A percentile compares a stretch with the other conserved stretches of the same genome.
Conservation (phyloP, 2,888 invertebrate genomes). For the Zele albiditarsus region DNA sequence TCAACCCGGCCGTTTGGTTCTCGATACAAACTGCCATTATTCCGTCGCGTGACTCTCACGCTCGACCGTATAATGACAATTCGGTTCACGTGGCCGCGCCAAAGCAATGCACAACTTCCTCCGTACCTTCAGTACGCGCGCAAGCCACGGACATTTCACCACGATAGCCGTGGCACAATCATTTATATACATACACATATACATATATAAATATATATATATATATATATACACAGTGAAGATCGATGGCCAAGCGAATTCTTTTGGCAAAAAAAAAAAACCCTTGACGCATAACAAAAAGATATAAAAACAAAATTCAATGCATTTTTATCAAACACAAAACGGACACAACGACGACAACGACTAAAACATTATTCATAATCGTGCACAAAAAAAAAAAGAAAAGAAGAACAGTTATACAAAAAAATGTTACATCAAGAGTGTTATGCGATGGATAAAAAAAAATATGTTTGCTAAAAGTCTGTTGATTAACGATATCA, state of each 20-base stretch:
- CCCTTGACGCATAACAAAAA: constrained; percentile 8
- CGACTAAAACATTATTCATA: neutral
- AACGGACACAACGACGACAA: neutral
- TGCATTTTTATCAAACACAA: constrained; percentile 1
- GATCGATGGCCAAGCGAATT: constrained; percentile 35
- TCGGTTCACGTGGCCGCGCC: constrained; percentile 52
- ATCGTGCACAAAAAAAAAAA: neutral
- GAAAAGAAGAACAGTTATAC: neutral
- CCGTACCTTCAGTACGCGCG: constrained; percentile 20
- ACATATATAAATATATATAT: no score
- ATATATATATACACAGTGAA: neutral
- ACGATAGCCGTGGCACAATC: constrained; percentile 18
- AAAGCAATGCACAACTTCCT: constrained; percentile 48
- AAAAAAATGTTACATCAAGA: neutral
- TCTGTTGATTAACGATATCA: neutral
- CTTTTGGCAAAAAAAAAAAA: constrained; percentile 6
- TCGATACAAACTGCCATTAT: constrained; percentile 50
- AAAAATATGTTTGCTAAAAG: constrained; percentile 5
- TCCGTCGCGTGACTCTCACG: constrained; percentile 49
- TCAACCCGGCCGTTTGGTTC: constrained; percentile 46
- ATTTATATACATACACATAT: neutral
- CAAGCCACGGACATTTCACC: constrained; percentile 22
- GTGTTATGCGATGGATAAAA: neutral
- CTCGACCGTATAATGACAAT: constrained; percentile 54
- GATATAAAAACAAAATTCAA: neutral